Evolutionary conservation across 2,888 invertebrate species (phyloP), one percentile per base, ranked within the genome.

Genomic region (Pterostichus niger): DNA sequence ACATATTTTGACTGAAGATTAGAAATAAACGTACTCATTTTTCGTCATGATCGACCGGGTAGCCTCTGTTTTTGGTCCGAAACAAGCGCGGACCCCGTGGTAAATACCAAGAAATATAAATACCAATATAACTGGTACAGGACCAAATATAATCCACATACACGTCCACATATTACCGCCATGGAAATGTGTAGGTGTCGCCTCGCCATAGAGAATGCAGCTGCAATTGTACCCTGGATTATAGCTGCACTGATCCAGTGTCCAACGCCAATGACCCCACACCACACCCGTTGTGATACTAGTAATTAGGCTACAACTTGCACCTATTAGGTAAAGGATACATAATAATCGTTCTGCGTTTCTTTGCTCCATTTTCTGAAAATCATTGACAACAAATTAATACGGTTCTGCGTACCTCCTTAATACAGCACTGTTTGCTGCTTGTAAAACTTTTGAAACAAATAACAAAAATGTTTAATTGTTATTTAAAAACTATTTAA

Each of bases 221-320:
- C 94, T 94, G 86, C 94, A 95, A 86, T 93, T 94, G 4, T 92
- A 92, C 85, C 93, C 93, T 64, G 91, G 91, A 10, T 13, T 46
- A 17, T 24, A 71, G 17, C 68, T 71, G 11, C 91, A 83, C 64
- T 93, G 92, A 86, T 94, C 94, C 2, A 95, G 89, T 0, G 94
- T 94, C 15, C 91, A 90, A 68, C 92, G 91, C 95, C 95, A 95
- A 87, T 95, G 94, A 64, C 93, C 91, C 92, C 93, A 94, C 0
- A 93, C 93, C 80, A 94, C 91, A 3, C 93, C 94, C 44, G 91
- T 88, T 68, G 92, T 92, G 84, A 93, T 90, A 81, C 89, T 89
- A 0, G 89, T 87, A 31, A 86, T 87, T 15, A 88, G 87, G 9
- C 89, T 89, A 73, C 87, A 84, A 56, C 85, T 84, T 52, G 87